Conservation (phyloP, 2,797 vertebrate species). For the Pteronotus mesoamericanus region DNA sequence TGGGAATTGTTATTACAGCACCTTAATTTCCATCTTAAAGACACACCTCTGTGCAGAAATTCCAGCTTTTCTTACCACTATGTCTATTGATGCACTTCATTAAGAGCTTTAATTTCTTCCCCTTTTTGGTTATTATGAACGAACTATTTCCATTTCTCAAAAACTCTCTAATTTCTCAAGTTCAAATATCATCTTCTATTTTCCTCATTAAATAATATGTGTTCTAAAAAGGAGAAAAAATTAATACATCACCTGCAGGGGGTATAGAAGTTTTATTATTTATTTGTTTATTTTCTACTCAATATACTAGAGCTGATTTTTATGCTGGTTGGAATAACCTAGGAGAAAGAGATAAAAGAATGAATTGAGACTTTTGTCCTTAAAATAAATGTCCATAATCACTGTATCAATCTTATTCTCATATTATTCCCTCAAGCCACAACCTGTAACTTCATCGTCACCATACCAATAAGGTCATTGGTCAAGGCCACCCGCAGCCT, state of each 20-base stretch:
- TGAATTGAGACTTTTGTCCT: too few species aligned
- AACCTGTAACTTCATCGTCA: not conserved
- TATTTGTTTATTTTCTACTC: too few species aligned
- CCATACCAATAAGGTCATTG: not conserved
- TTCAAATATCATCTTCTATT: not conserved
- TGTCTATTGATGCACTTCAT: not conserved
- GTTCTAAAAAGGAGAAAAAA: too few species aligned
- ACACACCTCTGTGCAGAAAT: not conserved
- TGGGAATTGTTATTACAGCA: not conserved
- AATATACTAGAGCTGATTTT: too few species aligned
- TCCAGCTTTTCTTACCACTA: not conserved
- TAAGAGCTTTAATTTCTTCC: not conserved
- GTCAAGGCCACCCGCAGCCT: accelerated
- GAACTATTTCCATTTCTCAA: not conserved
- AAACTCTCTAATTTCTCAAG: not conserved
- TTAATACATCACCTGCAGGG: too few species aligned
- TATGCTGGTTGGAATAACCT: too few species aligned
- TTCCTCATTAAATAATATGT: too few species aligned
- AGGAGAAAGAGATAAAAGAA: too few species aligned
- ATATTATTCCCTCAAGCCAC: not conserved
- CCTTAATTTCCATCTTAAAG: not conserved
- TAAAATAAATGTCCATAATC: too few species aligned
- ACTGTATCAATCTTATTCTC: not conserved
- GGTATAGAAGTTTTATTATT: too few species aligned
- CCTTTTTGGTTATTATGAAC: not conserved